Evolutionary conservation across 2,888 invertebrate species (phyloP), one percentile per base, ranked within the genome.

Genomic region (Hofmannophila pseudospretella): DNA sequence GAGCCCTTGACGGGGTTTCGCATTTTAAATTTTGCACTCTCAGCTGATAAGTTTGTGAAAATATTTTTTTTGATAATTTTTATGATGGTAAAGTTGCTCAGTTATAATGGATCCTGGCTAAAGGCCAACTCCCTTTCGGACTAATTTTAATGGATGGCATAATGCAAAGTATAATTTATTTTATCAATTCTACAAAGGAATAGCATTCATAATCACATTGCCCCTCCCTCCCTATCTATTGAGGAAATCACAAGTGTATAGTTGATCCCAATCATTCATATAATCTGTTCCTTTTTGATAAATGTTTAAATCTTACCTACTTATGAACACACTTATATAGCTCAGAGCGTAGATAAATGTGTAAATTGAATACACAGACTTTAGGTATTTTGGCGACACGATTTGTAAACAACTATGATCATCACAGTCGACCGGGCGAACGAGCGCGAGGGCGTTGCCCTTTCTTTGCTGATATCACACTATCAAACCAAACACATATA

Each of bases 371-470:
- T n/a, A n/a, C n/a, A 54, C 44, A 46, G 58, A 58, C 54, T 54
- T n/a, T n/a, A n/a, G n/a, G 59, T 66, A 66, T 73, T 79, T 75
- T 54, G 63, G 67, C 49, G 53, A 59, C 56, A 57, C 55, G 47
- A 63, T 62, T 67, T 54, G 67, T 77, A 73, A 77, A 78, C 75
- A 79, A 27, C 11, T 5, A n/a, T n/a, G n/a, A n/a, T n/a, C n/a
- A n/a, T n/a, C n/a, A n/a, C n/a, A 39, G 32, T 39, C 34, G 32
- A 43, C 55, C n/a, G 61, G 55, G 58, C 65, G 81, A 67, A 76
- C 82, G 81, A 78, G 61, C 80, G 63, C 36, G 61, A 67, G 82
- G 75, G 52, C 82, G 54, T 74, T 82, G 76, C 70, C 71, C 81
- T 64, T 62, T 54, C 56, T 51, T 45, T 42, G 45, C 51, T 58